Conservation (phyloP, 2,888 invertebrate genomes). For the Exephanes ischioxanthus region DNA sequence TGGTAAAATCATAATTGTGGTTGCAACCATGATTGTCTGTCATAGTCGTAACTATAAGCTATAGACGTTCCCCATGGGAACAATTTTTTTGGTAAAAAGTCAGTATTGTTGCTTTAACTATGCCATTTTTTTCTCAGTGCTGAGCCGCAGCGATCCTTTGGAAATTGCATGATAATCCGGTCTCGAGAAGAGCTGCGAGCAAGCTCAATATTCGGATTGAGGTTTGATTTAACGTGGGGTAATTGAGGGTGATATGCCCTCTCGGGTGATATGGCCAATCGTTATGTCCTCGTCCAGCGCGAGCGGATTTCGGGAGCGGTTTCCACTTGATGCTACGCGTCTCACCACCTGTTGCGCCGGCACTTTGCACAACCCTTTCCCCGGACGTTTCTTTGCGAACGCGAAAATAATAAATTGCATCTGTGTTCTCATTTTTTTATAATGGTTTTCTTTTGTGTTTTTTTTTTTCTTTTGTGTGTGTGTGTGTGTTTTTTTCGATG, state of each 20-base stretch:
- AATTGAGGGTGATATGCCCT: too few species aligned
- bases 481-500: not conserved
- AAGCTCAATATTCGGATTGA: not conserved
- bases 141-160: conserved; percentile 8
- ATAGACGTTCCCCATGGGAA: too few species aligned
- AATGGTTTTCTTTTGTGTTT: not conserved
- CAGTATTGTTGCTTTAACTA: too few species aligned
- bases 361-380: not conserved
- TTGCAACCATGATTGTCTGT: too few species aligned
- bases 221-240: not conserved
- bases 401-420: not conserved
- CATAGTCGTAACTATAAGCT: too few species aligned
- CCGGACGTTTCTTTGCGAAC: not conserved
- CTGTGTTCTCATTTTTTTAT: too few species aligned
- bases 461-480: too few species aligned
- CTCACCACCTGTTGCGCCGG: conserved; percentile 45
- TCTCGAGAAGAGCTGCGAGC: not conserved
- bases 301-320: not conserved
- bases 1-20: too few species aligned
- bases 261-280: too few species aligned
- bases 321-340: conserved; percentile 15
- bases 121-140: too few species aligned
- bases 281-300: too few species aligned
- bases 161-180: conserved; percentile 25
- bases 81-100: too few species aligned